Conservation (phyloP, 2,797 vertebrate species). For the Acropternis orthonyx region DNA sequence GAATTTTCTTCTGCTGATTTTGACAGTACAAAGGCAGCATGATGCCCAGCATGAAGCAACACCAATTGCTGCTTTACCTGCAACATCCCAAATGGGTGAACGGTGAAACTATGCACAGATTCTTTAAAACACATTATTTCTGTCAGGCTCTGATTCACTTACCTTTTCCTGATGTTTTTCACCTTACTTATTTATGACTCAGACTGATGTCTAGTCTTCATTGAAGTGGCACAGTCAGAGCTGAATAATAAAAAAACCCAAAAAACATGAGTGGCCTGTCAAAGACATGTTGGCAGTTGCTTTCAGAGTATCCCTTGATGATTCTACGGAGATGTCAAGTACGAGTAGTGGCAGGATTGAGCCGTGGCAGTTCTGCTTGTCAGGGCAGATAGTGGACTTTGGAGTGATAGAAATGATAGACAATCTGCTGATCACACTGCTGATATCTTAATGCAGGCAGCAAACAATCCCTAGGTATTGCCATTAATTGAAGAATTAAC, state of each 20-base stretch:
- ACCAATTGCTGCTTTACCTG: neutral
- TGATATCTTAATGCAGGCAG: neutral
- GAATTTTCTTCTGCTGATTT: slow-evolving; percentile 6
- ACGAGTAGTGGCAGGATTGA: slow-evolving; percentile 14
- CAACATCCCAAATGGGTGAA: neutral
- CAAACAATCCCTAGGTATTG: neutral
- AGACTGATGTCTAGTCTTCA: neutral
- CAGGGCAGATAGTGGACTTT: neutral
- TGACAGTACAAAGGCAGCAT: neutral
- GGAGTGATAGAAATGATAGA: slow-evolving; percentile 10
- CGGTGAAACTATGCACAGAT: neutral
- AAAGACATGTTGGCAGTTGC: neutral
- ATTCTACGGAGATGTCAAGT: neutral
- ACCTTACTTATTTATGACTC: neutral
- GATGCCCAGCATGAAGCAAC: neutral
- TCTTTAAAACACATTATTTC: neutral
- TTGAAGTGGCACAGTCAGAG: neutral
- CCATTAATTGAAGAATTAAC: neutral
- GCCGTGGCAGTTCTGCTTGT: slow-evolving; percentile 30
- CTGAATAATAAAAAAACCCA: neutral
- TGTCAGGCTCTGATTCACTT: neutral
- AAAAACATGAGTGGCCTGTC: neutral
- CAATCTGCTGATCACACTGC: neutral
- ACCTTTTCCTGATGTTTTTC: neutral
- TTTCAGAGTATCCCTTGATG: slow-evolving; percentile 14